These are phyloP conservation scores for Formica aserva DNA, from an alignment of 2,888 invertebrate species.

Conservation along the genomic window DNA sequence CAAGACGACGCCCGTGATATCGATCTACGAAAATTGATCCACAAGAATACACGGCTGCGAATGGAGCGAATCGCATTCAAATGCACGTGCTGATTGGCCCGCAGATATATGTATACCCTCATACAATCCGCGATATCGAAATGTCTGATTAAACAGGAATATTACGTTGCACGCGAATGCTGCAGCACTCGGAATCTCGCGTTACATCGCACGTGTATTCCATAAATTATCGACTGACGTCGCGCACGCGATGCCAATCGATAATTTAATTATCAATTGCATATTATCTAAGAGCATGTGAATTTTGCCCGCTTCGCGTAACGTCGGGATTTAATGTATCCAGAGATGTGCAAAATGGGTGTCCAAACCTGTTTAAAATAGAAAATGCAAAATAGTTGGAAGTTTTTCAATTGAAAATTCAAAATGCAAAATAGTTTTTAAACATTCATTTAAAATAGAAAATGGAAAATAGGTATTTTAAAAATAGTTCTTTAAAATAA, in stretches of 20 bases:
- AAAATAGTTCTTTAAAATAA: neutral
- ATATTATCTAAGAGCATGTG: conserved; percentile 14
- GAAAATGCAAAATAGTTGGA: neutral
- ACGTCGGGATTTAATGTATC: neutral
- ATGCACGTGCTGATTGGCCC: conserved; percentile 18
- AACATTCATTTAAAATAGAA: neutral
- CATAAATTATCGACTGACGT: conserved; percentile 34
- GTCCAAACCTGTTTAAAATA: neutral
- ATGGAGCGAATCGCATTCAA: neutral
- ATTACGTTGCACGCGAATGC: conserved; percentile 33
- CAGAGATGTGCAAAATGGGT: neutral
- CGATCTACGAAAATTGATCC: conserved; percentile 20
- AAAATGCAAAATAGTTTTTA: neutral
- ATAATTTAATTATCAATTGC: conserved; percentile 27
- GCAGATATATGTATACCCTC: neutral
- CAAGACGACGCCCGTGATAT: conserved; percentile 18
- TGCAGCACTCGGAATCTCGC: conserved; percentile 19
- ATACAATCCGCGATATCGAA: conserved; percentile 37
- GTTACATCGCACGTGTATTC: conserved; percentile 11
- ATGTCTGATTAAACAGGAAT: conserved; percentile 47
- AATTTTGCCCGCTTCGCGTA: neutral
- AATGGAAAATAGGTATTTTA: neutral
- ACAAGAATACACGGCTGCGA: conserved; percentile 5
- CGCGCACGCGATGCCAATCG: neutral
- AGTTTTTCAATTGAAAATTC: neutral